Evolutionary conservation across 2,113 vertebrate species (phyloP).

Genomic region (Isichthys henryi): DNA sequence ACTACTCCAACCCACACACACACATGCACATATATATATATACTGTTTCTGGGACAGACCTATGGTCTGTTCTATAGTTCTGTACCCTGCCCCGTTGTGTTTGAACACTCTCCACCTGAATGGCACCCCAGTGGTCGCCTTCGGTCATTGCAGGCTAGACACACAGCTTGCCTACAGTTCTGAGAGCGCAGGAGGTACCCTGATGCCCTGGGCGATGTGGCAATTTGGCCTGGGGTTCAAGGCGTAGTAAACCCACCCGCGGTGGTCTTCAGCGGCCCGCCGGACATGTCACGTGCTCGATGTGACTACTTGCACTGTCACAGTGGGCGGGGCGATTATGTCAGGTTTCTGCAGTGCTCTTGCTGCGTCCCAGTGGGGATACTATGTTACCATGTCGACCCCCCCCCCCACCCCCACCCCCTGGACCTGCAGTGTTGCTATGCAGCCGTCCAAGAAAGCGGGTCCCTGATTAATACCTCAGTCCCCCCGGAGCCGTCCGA

Average conservation of each 20-base stretch:
- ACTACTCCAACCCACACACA: constrained; percentile 2
- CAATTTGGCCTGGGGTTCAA: background rate
- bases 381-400: constrained; percentile 44
- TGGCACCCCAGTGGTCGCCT: background rate
- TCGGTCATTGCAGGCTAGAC: background rate
- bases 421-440: background rate
- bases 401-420: background rate
- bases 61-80: background rate
- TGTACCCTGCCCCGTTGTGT: background rate
- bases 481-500: background rate
- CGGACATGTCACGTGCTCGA: background rate
- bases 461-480: background rate
- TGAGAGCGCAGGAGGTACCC: background rate
- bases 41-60: background rate
- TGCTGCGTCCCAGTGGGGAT: constrained; percentile 47
- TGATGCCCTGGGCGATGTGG: background rate
- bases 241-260: background rate
- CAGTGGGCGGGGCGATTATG: background rate
- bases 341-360: background rate
- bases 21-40: background rate
- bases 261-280: background rate
- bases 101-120: background rate
- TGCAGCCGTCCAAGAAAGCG: background rate
- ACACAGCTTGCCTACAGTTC: background rate
- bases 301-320: background rate